Base-by-base conservation (phyloP, 2,888 invertebrate species). In the Volucella bombylans region DNA sequence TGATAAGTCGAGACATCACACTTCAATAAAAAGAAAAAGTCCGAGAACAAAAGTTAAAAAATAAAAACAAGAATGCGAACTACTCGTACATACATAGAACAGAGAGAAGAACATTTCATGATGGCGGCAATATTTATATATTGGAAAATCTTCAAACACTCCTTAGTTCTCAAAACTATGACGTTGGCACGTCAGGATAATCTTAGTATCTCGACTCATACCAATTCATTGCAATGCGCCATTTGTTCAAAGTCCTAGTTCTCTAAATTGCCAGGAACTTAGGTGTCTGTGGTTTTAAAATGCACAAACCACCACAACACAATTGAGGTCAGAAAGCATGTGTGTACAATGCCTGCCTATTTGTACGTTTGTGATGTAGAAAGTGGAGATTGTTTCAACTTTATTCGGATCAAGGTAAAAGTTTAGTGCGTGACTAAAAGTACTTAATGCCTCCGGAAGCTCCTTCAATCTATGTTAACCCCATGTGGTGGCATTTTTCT, bases 361-460 rank as follows among this genome's bases (percentile, higher is more conserved):
- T 23, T 57, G 50, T 31, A 31, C 31, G 0, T 31, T 6, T 31
- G 6, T 31, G 6, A 31, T 6, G 31, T 31, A 6, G 31, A 31
- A 31, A 6, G 31, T 49, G 41, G 61, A 71, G 74, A 76, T 69
- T 83, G 54, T 69, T 74, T 45, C 54, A 71, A 69, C 69, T 74
- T 80, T 83, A 80, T 87, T 88, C 67, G 78, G 83, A 85, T 86
- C 87, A 83, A 82, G 82, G 86, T 79, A 82, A 86, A 86, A 85
- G 72, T 85, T 86, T 85, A 49, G 90, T 91, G 91, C 91, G 91
- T 91, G 91, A 91, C 91, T 90, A 89, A 88, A 88, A 89, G 90
- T 89, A 91, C 90, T 91, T 91, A 90, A 89, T 90, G 88, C 89
- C 88, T 87, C 90, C 90, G 91, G 91, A 90, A 90, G 90, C 89